These are phyloP conservation scores for Vanacampus margaritifer DNA, from an alignment of 2,113 vertebrate genomes.

Conservation along the genomic window DNA sequence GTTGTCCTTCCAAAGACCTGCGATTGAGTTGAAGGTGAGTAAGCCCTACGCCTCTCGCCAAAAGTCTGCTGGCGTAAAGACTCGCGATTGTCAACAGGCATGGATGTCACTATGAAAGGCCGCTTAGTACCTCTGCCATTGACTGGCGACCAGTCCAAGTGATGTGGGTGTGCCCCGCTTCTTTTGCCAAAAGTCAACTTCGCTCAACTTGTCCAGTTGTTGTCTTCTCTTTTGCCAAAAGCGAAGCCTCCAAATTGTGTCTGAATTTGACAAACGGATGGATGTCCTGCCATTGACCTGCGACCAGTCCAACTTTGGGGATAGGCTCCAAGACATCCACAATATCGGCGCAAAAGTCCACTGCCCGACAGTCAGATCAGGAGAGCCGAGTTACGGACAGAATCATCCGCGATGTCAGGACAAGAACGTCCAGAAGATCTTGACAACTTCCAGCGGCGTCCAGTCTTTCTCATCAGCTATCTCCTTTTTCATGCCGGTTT, in stretches of 20 bases:
- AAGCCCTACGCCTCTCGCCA: neutral
- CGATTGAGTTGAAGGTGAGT: neutral
- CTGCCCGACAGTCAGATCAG: neutral
- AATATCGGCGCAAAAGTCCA: neutral
- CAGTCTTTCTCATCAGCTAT: constrained; percentile 47
- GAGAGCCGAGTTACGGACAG: constrained; percentile 55
- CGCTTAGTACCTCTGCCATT: too few relatives aligned
- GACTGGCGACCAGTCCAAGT: too few relatives aligned
- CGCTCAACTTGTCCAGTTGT: too few relatives aligned
- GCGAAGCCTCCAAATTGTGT: neutral
- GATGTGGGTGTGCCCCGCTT: too few relatives aligned
- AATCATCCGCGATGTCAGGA: constrained; percentile 89
- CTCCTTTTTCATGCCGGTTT: constrained; percentile 14
- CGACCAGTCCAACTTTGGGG: neutral
- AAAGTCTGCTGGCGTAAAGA: neutral
- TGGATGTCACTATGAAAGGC: too few relatives aligned
- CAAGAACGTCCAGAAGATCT: constrained; percentile 77
- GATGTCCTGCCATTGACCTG: neutral
- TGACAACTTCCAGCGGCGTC: constrained; percentile 78
- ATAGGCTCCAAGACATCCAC: neutral
- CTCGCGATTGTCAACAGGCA: neutral
- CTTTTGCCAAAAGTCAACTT: too few relatives aligned
- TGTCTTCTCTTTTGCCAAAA: too few relatives aligned
- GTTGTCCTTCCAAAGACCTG: neutral
- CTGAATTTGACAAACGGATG: neutral